Percentiles rank a stretch among this genome's conserved stretches.
phyloP scores from a whole-genome alignment of 2,113 vertebrate genomes.

The Turnix velox region DNA sequence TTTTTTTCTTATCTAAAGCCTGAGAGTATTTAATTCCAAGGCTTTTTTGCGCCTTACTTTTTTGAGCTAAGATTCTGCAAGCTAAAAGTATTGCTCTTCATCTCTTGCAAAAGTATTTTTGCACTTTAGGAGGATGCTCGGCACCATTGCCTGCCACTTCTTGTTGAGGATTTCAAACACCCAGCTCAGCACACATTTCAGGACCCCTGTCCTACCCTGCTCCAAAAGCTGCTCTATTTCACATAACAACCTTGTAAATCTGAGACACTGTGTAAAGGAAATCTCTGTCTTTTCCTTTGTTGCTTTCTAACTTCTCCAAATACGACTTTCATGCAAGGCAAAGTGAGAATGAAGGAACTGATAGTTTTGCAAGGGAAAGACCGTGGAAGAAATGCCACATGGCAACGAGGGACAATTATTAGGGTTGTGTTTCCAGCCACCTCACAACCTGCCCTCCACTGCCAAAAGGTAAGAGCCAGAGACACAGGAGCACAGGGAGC shows the following conservation, averaged over 20 bases:
- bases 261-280: neutral
- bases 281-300: neutral
- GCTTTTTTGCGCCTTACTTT: neutral
- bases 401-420: neutral
- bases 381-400: neutral
- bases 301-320: neutral
- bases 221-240: neutral
- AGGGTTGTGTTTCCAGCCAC: fast-evolving
- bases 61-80: neutral
- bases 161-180: neutral
- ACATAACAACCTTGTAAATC: neutral
- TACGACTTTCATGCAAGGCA: neutral
- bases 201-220: neutral
- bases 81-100: neutral
- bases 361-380: neutral
- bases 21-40: neutral
- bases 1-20: neutral
- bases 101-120: neutral
- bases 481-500: neutral
- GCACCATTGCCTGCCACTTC: neutral
- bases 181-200: neutral
- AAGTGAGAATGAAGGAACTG: neutral
- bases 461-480: neutral
- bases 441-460: neutral
- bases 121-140: neutral